phyloP scores from a whole-genome alignment of 2,888 invertebrate genomes.

The Andrena flavipes region DNA sequence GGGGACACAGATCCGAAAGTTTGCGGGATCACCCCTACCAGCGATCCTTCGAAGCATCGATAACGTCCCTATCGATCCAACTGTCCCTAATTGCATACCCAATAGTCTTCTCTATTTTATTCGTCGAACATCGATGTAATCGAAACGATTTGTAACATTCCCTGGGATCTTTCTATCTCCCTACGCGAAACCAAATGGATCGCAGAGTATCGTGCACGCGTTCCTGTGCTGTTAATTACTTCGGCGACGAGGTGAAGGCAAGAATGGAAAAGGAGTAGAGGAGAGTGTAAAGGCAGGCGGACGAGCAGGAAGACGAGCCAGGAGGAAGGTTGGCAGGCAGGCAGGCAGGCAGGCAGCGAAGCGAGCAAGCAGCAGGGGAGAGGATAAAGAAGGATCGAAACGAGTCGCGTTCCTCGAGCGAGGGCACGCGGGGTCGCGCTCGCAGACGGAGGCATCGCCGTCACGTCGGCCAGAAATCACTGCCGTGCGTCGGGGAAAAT shows the following conservation, averaged over 20 bases:
- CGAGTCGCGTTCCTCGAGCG: slow-evolving; percentile 57
- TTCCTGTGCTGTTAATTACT: not conserved
- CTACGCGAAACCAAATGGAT: not conserved
- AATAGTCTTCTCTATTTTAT: too few relatives aligned
- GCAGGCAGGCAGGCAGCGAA: not conserved
- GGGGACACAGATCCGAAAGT: not conserved
- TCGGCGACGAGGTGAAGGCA: not conserved
- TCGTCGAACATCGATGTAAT: too few relatives aligned
- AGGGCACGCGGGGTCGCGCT: slow-evolving; percentile 75
- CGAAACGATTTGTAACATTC: too few relatives aligned
- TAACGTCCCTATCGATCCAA: too few relatives aligned
- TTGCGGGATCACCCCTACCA: not conserved
- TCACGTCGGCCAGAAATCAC: slow-evolving; percentile 81
- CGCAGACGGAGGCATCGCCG: slow-evolving; percentile 77
- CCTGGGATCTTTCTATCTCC: too few relatives aligned
- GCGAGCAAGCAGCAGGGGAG: slow-evolving; percentile 1
- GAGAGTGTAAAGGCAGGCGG: not conserved
- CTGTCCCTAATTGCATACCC: too few relatives aligned
- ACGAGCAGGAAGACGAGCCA: not conserved
- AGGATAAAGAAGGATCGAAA: slow-evolving; percentile 52
- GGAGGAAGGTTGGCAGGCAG: slow-evolving; percentile 5
- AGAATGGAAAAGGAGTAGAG: not conserved
- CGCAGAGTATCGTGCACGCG: not conserved
- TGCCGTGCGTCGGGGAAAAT: slow-evolving; percentile 75
- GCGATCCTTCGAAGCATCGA: not conserved